Base-by-base conservation (phyloP, 2,888 invertebrate species). In the Molanna angustata region DNA sequence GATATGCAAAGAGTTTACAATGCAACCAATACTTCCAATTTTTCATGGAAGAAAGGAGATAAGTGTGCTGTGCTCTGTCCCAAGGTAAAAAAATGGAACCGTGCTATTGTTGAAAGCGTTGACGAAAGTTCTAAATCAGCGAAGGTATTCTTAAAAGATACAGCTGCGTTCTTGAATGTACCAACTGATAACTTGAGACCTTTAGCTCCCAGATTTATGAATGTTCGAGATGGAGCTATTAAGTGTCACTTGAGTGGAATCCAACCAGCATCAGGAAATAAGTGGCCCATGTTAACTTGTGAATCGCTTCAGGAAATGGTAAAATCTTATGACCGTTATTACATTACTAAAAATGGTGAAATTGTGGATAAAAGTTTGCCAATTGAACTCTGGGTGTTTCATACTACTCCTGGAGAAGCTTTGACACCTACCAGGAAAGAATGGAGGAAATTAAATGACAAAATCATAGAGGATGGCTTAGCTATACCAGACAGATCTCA, bases 201-300 rank as follows among this genome's bases (percentile, higher is more conserved):
- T 1, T 69, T 88, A 3, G 65, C 74, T 9, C 62, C 69, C 0
- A 67, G 74, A 6, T 85, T 86, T 57, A 64, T 67, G 4, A 65
- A 67, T 0, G 67, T 79, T 1, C 76, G 79, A 0, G 79, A 82
- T 53, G 80, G 81, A 0, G 82, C 83, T 0, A 72, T 84, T 17
- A 80, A 80, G 59, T 86, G 90, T 57, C 84, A 85, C 64, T 66
- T 93, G 44, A 80, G 80, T 1, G 85, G 86, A 16, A 78, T 92
- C 7, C 68, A 73, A 18, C 85, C 91, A 0, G 85, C 87, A 0
- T 85, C 86, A 0, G 84, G 80, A 1, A 73, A 76, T 0, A 74
- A 74, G 18, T 87, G 86, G 86, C 79, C 82, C 0, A 71, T 73
- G 0, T 63, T 80, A 1, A 79, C 88, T 0, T 80, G 80, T 20